Evolutionary conservation across 2,888 invertebrate genomes (phyloP), one percentile per base, ranked within the genome.

Genomic region (Morinoia aosen): DNA sequence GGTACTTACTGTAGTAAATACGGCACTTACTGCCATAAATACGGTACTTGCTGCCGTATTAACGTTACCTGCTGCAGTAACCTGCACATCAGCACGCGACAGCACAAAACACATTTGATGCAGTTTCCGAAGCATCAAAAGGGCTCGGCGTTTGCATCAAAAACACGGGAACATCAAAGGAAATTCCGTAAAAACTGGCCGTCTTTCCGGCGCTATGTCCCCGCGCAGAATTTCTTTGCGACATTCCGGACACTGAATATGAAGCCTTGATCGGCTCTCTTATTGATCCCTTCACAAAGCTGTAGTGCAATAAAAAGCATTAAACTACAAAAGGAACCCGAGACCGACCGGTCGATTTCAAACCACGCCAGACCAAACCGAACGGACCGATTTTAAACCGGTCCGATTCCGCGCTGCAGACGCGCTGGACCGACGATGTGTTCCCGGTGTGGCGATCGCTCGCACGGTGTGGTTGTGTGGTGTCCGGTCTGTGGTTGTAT

Each of bases 261-360:
- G 76, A 76, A 33, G 76, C 76, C 25, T 1, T 76, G 76, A 1
- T 33, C 25, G 8, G 25, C 33, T 76, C 76, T 33, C 25, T 76
- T 76, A 76, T 76, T 19, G 76, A 76, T 76, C 76, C 25, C 3
- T 25, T 25, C 76, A 76, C 76, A 76, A 76, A 76, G 76, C 25
- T 76, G 8, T 33, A 76, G 25, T 16, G 76, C 76, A 76, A 76
- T 76, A 76, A 76, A 76, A 76, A 12, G 25, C 33, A 76, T 76
- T 76, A 76, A 76, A 76, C 76, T 76, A 76, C 76, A 76, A 76
- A 76, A 76, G 76, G 76, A 76, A 76, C 76, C 76, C 33, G 76
- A 76, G 76, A 10, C 19, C 76, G 25, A 76, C 33, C 76, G 33
- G 76, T 48, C 48, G 48, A 5, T 48, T 48, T 48, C 48, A 48